Conservation (phyloP, 2,797 vertebrate genomes). For the Gallinago stenura region DNA sequence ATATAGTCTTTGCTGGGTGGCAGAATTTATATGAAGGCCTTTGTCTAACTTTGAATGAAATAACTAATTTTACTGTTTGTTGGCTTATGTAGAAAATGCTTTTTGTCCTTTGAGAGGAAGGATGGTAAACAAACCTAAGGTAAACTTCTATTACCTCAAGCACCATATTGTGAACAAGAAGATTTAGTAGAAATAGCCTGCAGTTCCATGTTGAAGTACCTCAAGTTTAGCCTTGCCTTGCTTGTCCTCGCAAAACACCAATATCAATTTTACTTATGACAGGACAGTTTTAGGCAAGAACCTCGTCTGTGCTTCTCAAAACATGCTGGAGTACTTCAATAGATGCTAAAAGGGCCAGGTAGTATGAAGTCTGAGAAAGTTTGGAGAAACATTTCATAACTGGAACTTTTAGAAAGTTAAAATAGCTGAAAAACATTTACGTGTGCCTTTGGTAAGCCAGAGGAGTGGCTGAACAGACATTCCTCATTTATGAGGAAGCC, state of each 20-base stretch:
- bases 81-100: not conserved
- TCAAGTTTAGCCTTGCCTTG: not conserved
- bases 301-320: not conserved
- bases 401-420: not conserved
- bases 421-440: not conserved
- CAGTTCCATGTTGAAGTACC: not conserved
- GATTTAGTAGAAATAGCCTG: not conserved
- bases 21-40: not conserved
- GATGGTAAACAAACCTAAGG: not conserved
- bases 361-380: not conserved
- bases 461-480: not conserved
- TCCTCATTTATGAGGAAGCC: conserved; percentile 21
- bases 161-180: not conserved
- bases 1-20: not conserved
- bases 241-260: not conserved
- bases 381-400: not conserved
- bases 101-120: not conserved
- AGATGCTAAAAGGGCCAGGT: not conserved
- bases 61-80: not conserved
- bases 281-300: not conserved
- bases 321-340: not conserved
- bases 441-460: not conserved
- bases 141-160: not conserved
- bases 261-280: not conserved
- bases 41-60: not conserved